A percentile compares a stretch with the other conserved stretches of the same genome.
Conservation (phyloP, 2,113 vertebrate genomes). For the Microtus ochrogaster region DNA sequence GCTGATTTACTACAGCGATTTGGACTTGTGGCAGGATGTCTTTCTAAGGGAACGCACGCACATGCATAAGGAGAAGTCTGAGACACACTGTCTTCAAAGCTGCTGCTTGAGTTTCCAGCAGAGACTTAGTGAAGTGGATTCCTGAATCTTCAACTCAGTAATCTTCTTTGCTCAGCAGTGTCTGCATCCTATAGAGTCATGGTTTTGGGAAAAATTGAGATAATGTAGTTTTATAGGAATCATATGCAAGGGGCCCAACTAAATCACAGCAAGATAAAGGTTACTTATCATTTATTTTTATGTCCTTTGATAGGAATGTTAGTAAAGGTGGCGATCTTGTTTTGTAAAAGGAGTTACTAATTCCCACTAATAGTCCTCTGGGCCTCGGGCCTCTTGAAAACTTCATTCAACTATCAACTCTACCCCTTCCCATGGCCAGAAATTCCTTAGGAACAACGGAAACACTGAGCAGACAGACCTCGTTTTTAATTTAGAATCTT, state of each 20-base stretch:
- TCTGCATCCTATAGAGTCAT: not conserved
- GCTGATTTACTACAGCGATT: not conserved
- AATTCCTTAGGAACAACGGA: not conserved
- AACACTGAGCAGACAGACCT: not conserved
- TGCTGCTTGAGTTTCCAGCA: not conserved
- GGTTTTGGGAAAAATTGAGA: not conserved
- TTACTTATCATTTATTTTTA: conserved; percentile 32
- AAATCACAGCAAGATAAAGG: conserved; percentile 1
- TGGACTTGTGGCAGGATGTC: not conserved
- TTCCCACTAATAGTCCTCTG: not conserved
- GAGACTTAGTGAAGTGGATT: conserved; percentile 12
- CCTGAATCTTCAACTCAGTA: not conserved
- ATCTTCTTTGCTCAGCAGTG: not conserved
- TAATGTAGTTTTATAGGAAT: not conserved
- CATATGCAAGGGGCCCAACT: not conserved
- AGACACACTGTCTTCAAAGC: not conserved
- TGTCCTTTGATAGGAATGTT: not conserved
- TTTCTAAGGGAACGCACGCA: not conserved
- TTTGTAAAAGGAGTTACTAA: not conserved
- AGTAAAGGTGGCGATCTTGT: not conserved
- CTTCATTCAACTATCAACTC: not conserved
- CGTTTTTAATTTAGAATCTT: not conserved
- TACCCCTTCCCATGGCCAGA: not conserved
- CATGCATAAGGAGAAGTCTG: not conserved
- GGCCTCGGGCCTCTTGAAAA: not conserved